phyloP scores from a whole-genome alignment of 1,140 invertebrate genomes.

The Tenebrio molitor region DNA sequence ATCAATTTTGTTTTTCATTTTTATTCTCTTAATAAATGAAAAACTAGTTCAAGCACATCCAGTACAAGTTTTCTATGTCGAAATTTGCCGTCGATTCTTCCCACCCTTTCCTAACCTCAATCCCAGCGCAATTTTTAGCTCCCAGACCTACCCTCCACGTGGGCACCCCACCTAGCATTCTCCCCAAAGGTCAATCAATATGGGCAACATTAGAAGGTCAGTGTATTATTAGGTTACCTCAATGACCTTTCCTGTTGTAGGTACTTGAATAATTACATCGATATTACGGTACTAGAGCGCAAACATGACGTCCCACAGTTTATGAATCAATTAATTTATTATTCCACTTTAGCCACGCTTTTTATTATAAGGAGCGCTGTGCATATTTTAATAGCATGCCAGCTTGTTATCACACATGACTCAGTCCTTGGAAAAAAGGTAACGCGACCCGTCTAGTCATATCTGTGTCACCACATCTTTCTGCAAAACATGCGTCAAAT shows the following conservation, averaged over 20 bases:
- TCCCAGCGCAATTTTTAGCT: neutral
- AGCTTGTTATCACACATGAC: neutral
- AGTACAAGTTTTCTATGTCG: too few species aligned
- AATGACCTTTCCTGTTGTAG: conserved; percentile 22
- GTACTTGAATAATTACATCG: conserved; percentile 1
- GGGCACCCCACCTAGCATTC: neutral
- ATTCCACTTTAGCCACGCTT: neutral
- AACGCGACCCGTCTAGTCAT: conserved; percentile 20
- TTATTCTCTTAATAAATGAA: too few species aligned
- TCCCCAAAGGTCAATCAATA: conserved; percentile 30
- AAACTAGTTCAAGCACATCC: too few species aligned
- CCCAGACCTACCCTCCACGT: neutral
- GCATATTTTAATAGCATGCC: conserved; percentile 2
- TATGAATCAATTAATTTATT: conserved; percentile 12
- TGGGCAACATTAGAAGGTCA: conserved; percentile 7
- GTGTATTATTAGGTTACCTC: conserved; percentile 34
- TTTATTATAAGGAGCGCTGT: neutral
- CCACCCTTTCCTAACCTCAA: too few species aligned
- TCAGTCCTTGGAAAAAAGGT: conserved; percentile 22
- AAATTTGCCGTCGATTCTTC: too few species aligned
- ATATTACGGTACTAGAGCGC: neutral
- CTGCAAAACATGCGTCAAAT: neutral
- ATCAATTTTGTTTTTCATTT: too few species aligned
- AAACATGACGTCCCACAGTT: neutral
- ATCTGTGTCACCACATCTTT: conserved; percentile 18